Evolutionary conservation across 1,140 invertebrate species (phyloP), one percentile per base, ranked within the genome.

Genomic region (Aphelenchoides fujianensis): DNA sequence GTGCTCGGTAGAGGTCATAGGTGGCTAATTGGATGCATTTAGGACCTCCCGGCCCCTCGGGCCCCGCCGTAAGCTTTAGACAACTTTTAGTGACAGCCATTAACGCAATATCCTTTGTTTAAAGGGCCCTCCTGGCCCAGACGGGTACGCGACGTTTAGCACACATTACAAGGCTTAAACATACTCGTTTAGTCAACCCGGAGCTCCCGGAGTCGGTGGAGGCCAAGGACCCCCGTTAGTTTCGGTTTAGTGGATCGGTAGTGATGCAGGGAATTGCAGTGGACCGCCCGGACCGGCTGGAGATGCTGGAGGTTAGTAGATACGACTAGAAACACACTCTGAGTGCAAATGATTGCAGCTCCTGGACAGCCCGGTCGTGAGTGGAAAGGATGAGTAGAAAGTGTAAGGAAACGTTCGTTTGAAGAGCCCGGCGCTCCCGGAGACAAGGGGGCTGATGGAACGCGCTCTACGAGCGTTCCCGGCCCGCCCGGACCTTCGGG

Each of bases 141-240:
- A 53, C 57, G 57, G 57, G 37, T 16, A 61, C 9, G n/a, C 57
- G 53, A 41, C 12, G 12, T 48, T 48, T 12, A 48, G 19, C 16
- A 53, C 57, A 16, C 16, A 16, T n/a, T 16, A 41, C 19, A 12
- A 61, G 16, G 16, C 16, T 61, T 16, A 53, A 61, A 61, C n/a
- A n/a, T n/a, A n/a, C n/a, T n/a, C 9, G 57, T 61, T 9, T 53
- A 53, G 12, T n/a, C 31, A 67, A 62, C 62, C 64, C 19, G 68
- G 68, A 72, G 32, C n/a, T 16, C 68, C 68, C 31, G 68, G 68
- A 73, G 23, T 34, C 12, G 37, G 28, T 9, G 72, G 72, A 32
- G 48, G 30, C 71, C 71, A 75, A 74, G 68, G 68, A 70, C 69
- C 63, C 27, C 27, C 70, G 66, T 7, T n/a, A 41, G 31, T 34